Conservation (phyloP, 2,888 invertebrate species). For the Unio delphinus region DNA sequence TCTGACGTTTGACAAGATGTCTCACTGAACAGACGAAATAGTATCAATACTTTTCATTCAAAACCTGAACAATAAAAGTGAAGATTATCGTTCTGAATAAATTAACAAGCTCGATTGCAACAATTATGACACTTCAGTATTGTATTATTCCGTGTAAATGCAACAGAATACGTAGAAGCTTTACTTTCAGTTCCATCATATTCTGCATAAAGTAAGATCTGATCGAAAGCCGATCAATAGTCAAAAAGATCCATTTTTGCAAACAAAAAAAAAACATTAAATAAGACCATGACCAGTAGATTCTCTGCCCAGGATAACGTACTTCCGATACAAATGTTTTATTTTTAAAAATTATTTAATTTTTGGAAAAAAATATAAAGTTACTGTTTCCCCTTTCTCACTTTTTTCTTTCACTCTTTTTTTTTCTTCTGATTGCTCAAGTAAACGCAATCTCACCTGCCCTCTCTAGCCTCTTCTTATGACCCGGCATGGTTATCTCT, state of each 20-base stretch:
- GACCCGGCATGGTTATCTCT: constrained; percentile 67
- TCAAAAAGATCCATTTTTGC: no score
- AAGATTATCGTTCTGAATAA: not conserved
- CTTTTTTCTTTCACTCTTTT: not conserved
- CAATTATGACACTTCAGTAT: not conserved
- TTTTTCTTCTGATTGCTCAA: not conserved
- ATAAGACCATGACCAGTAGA: no score
- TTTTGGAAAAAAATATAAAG: not conserved
- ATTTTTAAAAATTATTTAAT: not conserved
- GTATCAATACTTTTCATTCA: no score
- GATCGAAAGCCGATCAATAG: no score
- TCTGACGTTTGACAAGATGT: no score
- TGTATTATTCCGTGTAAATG: no score
- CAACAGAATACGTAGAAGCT: no score
- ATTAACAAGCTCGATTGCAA: not conserved
- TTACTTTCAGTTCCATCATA: no score
- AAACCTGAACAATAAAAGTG: no score
- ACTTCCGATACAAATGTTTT: not conserved
- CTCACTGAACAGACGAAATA: no score
- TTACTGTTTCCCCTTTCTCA: not conserved
- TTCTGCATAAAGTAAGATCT: no score
- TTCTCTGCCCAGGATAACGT: not conserved
- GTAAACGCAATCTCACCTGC: constrained; percentile 51
- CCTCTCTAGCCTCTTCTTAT: constrained; percentile 56
- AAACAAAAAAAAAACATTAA: no score